Evolutionary conservation across 2,888 invertebrate species (phyloP), one percentile per base, ranked within the genome.

Genomic region (Drosophila stalkeri): DNA sequence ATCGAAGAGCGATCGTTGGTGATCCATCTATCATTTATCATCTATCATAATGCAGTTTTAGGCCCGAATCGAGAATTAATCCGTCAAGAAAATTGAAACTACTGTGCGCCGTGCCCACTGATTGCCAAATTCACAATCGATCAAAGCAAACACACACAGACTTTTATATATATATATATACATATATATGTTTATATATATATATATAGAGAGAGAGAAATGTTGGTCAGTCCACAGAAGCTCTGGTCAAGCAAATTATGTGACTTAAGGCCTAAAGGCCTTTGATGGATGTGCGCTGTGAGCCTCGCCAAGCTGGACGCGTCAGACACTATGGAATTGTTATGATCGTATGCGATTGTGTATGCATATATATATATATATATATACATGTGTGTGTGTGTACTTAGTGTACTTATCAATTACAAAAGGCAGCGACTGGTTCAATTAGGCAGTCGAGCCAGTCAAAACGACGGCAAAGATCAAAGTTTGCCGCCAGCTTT

Each of bases 21-120:
- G 80, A 77, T 82, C 84, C 85, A 90, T 91, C 90, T 86, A 88
- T 73, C 88, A 85, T 62, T 67, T 75, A 73, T 62, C 78, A 77
- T 82, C 84, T 78, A 90, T 91, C 91, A 90, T 91, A 81, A 81
- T 81, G 82, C 82, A 82, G 79, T 85, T 89, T 90, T 89, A 86
- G 85, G 85, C 88, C 87, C 89, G 60, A 83, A 90, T 86, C 77
- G 87, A 83, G 87, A 85, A 91, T 91, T 91, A 91, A 91, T 91
- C 91, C 91, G 89, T 91, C 91, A 91, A 89, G 20, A 70, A 73
- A 51, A 54, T 23, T 23, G 52, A 54, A 54, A 51, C 31, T 49
- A 51, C 49, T 33, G 49, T 51, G 54, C 37, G 70, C 73, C 66
- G 54, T 1, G 44, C 54, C 18, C 54, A 31, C 11, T 69, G 80